These are phyloP conservation scores for Alloscopus bannaensis DNA, from an alignment of 2,888 invertebrate genomes.

Conservation along the genomic window DNA sequence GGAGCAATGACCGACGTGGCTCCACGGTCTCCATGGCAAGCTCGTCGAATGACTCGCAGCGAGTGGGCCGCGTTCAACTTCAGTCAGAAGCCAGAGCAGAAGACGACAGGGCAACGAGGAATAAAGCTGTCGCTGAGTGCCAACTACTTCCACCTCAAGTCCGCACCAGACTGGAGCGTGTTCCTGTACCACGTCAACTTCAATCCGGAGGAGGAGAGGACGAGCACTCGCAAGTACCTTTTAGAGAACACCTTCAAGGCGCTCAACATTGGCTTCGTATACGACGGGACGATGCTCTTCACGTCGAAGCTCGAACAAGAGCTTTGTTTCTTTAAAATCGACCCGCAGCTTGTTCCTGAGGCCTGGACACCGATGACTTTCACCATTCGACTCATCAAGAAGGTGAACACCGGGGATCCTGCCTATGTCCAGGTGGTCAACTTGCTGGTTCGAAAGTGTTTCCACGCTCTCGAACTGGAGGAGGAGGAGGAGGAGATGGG, in stretches of 20 bases:
- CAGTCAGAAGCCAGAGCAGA: background rate
- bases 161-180: conserved; percentile 8
- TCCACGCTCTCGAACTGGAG: conserved; percentile 55
- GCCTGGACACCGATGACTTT: background rate
- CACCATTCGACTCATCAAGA: background rate
- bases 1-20: too few relatives aligned
- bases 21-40: background rate
- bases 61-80: too few relatives aligned
- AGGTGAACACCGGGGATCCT: conserved; percentile 20
- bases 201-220: conserved; percentile 8
- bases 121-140: background rate
- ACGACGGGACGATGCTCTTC: conserved; percentile 29
- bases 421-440: conserved; percentile 65
- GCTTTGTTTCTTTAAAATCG: background rate
- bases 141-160: conserved; percentile 7
- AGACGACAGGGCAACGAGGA: conserved; percentile 2
- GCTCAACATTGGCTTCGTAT: conserved; percentile 8
- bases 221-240: background rate
- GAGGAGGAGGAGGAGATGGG: conserved; percentile 67
- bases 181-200: conserved; percentile 25
- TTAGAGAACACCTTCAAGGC: background rate
- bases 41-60: background rate
- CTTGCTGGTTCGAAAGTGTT: conserved; percentile 61
- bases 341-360: background rate
- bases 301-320: conserved; percentile 28